phyloP scores from a whole-genome alignment of 2,888 invertebrate genomes.

The Ophioninae sp. region DNA sequence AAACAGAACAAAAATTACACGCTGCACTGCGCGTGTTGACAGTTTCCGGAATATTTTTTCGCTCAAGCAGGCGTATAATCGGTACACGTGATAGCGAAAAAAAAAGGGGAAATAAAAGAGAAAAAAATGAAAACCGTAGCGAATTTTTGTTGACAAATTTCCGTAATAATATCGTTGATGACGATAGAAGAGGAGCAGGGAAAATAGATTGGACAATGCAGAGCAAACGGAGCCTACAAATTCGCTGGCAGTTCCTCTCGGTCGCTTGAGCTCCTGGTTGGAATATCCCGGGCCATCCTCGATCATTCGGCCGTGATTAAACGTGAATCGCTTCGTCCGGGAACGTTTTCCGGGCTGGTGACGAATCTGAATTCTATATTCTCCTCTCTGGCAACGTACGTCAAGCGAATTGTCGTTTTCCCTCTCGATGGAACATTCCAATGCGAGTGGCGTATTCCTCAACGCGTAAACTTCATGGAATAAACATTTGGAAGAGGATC shows the following conservation, averaged over 20 bases:
- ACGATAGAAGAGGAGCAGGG: constrained; percentile 11
- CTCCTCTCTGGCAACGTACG: constrained; percentile 1
- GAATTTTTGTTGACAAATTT: not conserved
- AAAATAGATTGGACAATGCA: constrained; percentile 47
- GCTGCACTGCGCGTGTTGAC: not conserved
- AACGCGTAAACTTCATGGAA: not conserved
- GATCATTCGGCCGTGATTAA: constrained; percentile 58
- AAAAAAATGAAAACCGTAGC: not conserved
- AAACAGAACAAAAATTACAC: not conserved
- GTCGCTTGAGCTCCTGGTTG: constrained; percentile 52
- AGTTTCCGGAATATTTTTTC: not conserved
- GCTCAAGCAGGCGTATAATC: not conserved
- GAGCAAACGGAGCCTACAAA: constrained; percentile 58
- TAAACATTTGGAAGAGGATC: not conserved
- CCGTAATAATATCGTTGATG: constrained; percentile 20
- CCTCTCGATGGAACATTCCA: not conserved
- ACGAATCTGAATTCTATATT: constrained; percentile 36
- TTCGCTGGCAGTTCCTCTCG: constrained; percentile 50
- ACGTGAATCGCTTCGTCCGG: constrained; percentile 58
- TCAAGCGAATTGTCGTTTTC: constrained; percentile 1
- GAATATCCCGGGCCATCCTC: constrained; percentile 40
- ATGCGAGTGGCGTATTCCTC: constrained; percentile 9
- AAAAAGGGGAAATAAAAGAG: not conserved
- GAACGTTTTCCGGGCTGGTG: constrained; percentile 60
- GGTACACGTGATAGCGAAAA: not conserved